Evolutionary conservation across 2,113 vertebrate species (phyloP), one percentile per base, ranked within the genome.

Genomic region (Labeo catla): DNA sequence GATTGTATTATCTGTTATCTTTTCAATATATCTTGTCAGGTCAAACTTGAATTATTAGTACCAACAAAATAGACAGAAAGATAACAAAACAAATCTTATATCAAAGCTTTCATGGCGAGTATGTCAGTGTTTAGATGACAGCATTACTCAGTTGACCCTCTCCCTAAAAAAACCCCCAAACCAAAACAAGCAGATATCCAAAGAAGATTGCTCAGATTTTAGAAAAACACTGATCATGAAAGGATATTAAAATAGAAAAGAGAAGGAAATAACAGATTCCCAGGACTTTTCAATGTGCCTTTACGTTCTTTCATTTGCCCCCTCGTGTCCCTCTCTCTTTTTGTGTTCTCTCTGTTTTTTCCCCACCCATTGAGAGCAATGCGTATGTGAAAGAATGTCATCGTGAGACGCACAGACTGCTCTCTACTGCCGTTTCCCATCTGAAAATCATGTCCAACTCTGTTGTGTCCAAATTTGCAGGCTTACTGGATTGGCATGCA

Each of bases 341-440:
- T 76, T 84, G 79, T 88, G 49, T 76, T 81, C 66, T 59, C 50
- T 36, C 28, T 6, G 72, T 34, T 70, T 68, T 54, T 70, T 36
- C 23, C 87, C 87, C 82, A 87, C 85, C 88, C 88, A 83, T 78
- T 84, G 90, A 88, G 89, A 88, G 89, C 91, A 83, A 59, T 89
- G 80, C 91, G 90, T 92, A 90, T 94, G 93, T 93, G 92, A 93
- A 95, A 93, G 92, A 94, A 95, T 93, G 94, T 88, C 89, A 83
- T 23, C 43, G 45, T 86, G 86, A 84, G 88, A 74, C 72, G 86
- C 89, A 89, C 92, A 89, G 21, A 49, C 19, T 63, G 39, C 70
- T 23, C 76, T 39, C n/a, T 66, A n/a, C 54, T 81, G 54, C 28
- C 21, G 76, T 81, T 80, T 84, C 76, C 77, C 86, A 84, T 81